Evolutionary conservation across 2,888 invertebrate species (phyloP).

Genomic region (Yponomeuta plumbellus): DNA sequence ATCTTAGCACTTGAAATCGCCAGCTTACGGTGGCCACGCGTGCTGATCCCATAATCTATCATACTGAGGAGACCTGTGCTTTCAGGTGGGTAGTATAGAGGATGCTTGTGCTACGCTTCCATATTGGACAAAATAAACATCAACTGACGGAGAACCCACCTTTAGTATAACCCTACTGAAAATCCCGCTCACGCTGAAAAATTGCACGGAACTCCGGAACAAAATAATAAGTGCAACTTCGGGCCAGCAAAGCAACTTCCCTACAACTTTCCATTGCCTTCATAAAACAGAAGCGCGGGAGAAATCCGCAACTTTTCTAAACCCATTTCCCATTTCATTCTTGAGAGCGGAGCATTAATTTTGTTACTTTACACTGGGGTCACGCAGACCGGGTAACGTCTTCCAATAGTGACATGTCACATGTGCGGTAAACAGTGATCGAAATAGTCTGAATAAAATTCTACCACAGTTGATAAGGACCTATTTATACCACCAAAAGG

Average conservation of each 20-base stretch:
- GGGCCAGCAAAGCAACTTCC: background rate
- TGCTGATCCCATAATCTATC: too few species aligned
- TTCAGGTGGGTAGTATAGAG: too few species aligned
- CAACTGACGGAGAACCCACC: background rate
- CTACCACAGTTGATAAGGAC: too few species aligned
- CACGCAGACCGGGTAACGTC: background rate
- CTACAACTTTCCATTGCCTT: background rate
- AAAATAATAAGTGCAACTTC: background rate
- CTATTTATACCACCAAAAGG: too few species aligned
- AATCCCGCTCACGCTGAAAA: background rate
- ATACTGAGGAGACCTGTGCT: too few species aligned
- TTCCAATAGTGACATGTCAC: background rate
- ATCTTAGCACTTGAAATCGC: too few species aligned
- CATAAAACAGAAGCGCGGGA: background rate
- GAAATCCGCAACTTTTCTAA: slow-evolving; percentile 4
- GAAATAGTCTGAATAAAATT: too few species aligned
- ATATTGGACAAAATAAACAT: background rate
- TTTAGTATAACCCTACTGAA: background rate
- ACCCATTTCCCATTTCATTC: slow-evolving; percentile 40
- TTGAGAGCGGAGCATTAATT: slow-evolving; percentile 46
- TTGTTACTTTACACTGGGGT: slow-evolving; percentile 42
- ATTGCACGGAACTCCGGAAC: background rate
- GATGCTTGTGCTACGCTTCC: too few species aligned
- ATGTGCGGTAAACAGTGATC: background rate
- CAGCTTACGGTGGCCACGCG: too few species aligned